Evolutionary conservation across 2,888 invertebrate genomes (phyloP).

Genomic region (Eupeodes luniger): DNA sequence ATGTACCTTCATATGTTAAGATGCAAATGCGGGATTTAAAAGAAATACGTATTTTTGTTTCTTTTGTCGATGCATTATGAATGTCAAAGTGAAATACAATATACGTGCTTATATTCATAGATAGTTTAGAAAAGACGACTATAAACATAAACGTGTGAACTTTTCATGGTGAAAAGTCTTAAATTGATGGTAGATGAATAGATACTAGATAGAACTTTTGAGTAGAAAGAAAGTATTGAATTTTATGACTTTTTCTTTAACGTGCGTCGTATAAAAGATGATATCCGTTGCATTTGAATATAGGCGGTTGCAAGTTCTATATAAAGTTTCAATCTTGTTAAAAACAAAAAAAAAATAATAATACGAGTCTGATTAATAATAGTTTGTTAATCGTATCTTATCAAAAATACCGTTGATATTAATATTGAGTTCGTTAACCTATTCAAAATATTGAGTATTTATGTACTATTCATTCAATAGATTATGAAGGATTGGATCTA

Average conservation of each 20-base stretch:
- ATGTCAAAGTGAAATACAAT: conserved; percentile 17
- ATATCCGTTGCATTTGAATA: neutral
- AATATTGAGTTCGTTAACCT: no score
- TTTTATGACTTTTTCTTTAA: neutral
- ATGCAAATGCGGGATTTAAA: conserved; percentile 49
- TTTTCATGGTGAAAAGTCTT: conserved; percentile 11
- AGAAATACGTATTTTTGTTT: conserved; percentile 10
- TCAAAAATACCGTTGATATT: no score
- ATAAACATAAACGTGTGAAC: conserved; percentile 11
- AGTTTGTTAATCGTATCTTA: no score
- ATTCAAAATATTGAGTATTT: no score
- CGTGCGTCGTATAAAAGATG: no score
- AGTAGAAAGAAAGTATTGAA: neutral
- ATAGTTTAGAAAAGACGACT: neutral
- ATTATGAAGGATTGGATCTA: no score
- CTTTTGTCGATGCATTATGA: neutral
- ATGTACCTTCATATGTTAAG: neutral
- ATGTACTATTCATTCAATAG: no score
- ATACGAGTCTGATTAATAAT: no score
- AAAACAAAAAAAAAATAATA: no score
- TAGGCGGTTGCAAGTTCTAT: no score
- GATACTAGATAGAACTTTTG: neutral
- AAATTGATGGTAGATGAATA: neutral
- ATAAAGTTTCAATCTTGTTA: no score
- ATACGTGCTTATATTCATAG: neutral